These are phyloP conservation scores for Trichoplusia ni DNA, from an alignment of 1,140 invertebrate genomes.

Conservation along the genomic window DNA sequence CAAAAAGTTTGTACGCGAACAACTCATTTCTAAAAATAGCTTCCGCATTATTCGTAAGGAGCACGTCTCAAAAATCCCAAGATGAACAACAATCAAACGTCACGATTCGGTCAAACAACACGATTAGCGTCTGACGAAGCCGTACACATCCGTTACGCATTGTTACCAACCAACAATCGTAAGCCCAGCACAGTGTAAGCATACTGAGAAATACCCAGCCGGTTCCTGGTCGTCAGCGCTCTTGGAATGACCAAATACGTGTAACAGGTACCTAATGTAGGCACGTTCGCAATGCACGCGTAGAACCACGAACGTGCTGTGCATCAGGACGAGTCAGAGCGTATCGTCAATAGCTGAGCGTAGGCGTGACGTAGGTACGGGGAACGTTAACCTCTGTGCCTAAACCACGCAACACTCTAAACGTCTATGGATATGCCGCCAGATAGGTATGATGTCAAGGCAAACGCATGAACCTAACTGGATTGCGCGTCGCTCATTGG, in stretches of 20 bases:
- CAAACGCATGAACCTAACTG: neutral
- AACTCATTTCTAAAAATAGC: neutral
- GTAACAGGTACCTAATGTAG: constrained; percentile 29
- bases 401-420: constrained; percentile 9
- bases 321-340: constrained; percentile 37
- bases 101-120: constrained; percentile 30
- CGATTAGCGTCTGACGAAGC: constrained; percentile 33
- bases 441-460: constrained; percentile 4
- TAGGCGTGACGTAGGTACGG: constrained; percentile 56
- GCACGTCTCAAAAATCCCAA: constrained; percentile 3
- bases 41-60: neutral
- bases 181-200: constrained; percentile 48
- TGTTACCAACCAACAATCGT: constrained; percentile 47
- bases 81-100: neutral
- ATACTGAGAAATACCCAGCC: constrained; percentile 71
- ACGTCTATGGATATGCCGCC: neutral
- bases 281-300: constrained; percentile 42
- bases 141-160: constrained; percentile 34
- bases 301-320: constrained; percentile 60
- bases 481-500: neutral
- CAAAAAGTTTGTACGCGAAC: no score
- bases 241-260: constrained; percentile 23
- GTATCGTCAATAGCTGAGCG: constrained; percentile 22
- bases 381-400: constrained; percentile 44
- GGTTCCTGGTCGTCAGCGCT: constrained; percentile 46